Base-by-base conservation (phyloP, 1,140 invertebrate species). In the Pseudomyrmex dendroicus region DNA sequence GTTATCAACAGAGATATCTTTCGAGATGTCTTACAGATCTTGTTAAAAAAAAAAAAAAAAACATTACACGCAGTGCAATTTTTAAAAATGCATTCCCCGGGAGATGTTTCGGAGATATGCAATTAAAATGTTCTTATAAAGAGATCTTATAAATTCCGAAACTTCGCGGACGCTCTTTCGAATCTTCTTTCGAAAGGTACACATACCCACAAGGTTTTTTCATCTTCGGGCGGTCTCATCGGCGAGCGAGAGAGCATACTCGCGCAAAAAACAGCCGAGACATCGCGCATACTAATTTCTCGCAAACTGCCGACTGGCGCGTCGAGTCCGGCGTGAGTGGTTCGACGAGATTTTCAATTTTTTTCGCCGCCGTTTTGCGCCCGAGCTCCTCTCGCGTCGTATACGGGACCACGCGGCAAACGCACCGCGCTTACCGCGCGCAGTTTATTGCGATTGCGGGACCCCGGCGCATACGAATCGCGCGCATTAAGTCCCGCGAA, bases 391-490 rank as follows among this genome's bases (percentile, higher is more conserved):
- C 50, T 72, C 68, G 74, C 57, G 46, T 35, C 35, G 35, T 25
- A n/a, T 48, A n/a, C 66, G 52, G 52, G 35, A 35, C 35, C 3
- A 67, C 59, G 52, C 59, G 48, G 57, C 62, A 74, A 78, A 74
- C 76, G 80, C 52, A 76, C 72, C 80, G 68, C 78, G 68, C 78
- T 76, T 52, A 50, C 78, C 54, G 62, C 17, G 52, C 61, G 52
- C 61, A 83, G 80, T 83, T 85, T 74, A 85, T 85, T 83, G 72
- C 77, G 80, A 85, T 82, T 74, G 80, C 80, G 63, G 64, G 72
- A 56, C 52, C 35, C 57, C 56, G 61, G 84, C 63, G 86, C 87
- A 89, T 89, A 89, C 84, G 84, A 89, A 89, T 89, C 82, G 87
- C 73, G 20, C 57, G 80, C 74, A 89, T 89, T 89, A 89, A 87